A percentile compares a stretch with the other conserved stretches of the same genome.
Evolutionary conservation across 2,797 vertebrate species (phyloP).

Genomic region (Morus bassanus): DNA sequence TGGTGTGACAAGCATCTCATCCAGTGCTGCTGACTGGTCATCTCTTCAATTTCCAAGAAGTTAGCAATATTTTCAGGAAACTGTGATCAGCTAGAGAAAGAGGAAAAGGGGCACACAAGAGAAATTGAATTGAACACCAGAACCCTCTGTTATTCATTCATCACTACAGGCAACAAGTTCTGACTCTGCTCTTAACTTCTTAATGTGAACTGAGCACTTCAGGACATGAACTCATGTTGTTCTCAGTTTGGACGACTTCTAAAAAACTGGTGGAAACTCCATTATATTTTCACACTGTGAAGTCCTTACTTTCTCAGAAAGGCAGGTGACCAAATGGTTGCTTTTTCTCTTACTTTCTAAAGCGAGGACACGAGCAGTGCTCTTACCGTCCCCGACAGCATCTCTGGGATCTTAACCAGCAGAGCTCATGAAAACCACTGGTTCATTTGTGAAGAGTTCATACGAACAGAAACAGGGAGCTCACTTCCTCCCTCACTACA

Average conservation of each 20-base stretch:
- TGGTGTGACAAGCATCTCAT: not conserved
- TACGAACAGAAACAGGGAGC: not conserved
- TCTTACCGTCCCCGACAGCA: fast-evolving
- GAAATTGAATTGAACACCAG: not conserved
- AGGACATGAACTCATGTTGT: not conserved
- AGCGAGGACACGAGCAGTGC: not conserved
- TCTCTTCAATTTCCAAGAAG: not conserved
- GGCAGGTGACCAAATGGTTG: not conserved
- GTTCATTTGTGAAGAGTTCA: not conserved
- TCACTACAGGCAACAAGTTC: not conserved
- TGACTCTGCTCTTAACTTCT: not conserved
- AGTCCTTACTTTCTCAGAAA: not conserved
- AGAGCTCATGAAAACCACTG: not conserved
- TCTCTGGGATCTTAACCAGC: not conserved
- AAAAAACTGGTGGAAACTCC: not conserved
- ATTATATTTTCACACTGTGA: not conserved
- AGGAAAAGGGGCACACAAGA: not conserved
- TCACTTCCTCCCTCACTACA: not conserved
- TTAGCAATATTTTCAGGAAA: not conserved
- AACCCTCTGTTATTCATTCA: not conserved
- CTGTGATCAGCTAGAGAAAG: not conserved
- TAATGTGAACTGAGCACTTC: not conserved
- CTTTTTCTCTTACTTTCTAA: not conserved
- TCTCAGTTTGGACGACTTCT: not conserved
- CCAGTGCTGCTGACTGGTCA: not conserved